Evolutionary conservation across 2,797 vertebrate species (phyloP).

Genomic region (Gastrophryne carolinensis): DNA sequence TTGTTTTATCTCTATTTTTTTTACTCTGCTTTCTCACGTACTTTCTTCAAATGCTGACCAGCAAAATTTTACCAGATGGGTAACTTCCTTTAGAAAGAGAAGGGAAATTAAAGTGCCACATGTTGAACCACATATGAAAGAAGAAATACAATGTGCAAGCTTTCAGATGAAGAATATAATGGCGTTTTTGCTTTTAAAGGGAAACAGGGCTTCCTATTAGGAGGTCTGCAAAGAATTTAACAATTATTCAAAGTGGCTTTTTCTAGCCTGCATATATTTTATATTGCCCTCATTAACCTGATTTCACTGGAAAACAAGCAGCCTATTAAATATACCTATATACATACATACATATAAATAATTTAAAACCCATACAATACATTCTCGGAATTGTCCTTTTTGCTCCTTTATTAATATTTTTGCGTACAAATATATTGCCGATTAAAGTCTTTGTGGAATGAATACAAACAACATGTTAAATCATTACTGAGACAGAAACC

Average conservation of each 20-base stretch:
- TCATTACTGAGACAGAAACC: slow-evolving; percentile 14
- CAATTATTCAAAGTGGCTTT: slow-evolving; percentile 46
- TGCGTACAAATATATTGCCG: background rate
- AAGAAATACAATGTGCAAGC: slow-evolving; percentile 48
- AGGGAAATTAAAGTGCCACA: slow-evolving; percentile 46
- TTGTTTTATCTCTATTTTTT: background rate
- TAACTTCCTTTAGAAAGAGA: slow-evolving; percentile 17
- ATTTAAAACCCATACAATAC: slow-evolving; percentile 5
- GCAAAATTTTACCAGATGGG: slow-evolving; percentile 36
- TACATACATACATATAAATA: background rate
- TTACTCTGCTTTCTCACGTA: background rate
- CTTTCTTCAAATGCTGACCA: slow-evolving; percentile 8
- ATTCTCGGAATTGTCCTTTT: background rate
- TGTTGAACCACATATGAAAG: slow-evolving; percentile 37
- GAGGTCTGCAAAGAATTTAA: slow-evolving; percentile 48
- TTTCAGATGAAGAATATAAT: slow-evolving; percentile 32
- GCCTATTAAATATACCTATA: slow-evolving; percentile 2
- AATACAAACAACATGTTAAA: slow-evolving; percentile 25
- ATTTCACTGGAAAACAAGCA: background rate
- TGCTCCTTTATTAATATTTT: background rate
- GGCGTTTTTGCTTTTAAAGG: slow-evolving; percentile 44
- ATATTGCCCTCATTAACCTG: slow-evolving; percentile 43
- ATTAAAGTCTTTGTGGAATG: background rate
- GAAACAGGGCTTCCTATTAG: slow-evolving; percentile 46
- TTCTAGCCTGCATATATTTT: slow-evolving; percentile 33